Base-by-base conservation (phyloP, 2,797 vertebrate genomes). In the Schizothorax lantsangensis region DNA sequence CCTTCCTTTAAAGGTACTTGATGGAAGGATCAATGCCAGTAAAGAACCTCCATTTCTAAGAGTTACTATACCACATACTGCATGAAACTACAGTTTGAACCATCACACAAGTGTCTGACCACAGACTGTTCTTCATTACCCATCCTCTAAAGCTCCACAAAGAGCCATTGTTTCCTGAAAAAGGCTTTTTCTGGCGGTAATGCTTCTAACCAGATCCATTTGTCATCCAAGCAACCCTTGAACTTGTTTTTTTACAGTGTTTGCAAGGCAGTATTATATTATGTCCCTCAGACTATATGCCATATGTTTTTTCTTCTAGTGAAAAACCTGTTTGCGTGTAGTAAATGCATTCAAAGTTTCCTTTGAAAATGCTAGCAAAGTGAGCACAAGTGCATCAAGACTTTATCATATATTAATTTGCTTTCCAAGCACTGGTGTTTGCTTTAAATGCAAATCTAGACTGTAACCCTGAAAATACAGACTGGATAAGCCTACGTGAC, bases 181-280 rank as follows among this genome's bases (percentile, higher is more conserved):
- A 59, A 57, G 5, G 23, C 12, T 17, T 74, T 15, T 21, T 52
- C 19, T 11, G 3, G 6, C 40, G 30, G 33, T 57, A 57, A 79
- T 40, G 21, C 52, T 40, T 79, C 52, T 79, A 79, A 79, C 77
- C 38, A 17, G 21, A 40, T 40, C 54, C 52, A 79, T 79, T 59
- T 79, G 77, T 59, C 77, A 59, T 59, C 52, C 52, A 40, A 79
- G 40, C 77, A 59, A 17, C 33, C 36, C 52, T n/a, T 59, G 52
- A 40, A 15, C 33, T 17, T 59, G 52, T 52, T 52, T 52, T 52
- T 74, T 36, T 33, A 30, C 73, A 78, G 30, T 38, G 49, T 57
- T 57, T 78, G 74, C 19, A 8, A 36, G 10, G 10, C 47, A 36
- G 47, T 4, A 54, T 78, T 52, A 21, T 11, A 77, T 52, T 5